Evolutionary conservation across 2,113 vertebrate species (phyloP).

Genomic region (Platycercus adscitus): DNA sequence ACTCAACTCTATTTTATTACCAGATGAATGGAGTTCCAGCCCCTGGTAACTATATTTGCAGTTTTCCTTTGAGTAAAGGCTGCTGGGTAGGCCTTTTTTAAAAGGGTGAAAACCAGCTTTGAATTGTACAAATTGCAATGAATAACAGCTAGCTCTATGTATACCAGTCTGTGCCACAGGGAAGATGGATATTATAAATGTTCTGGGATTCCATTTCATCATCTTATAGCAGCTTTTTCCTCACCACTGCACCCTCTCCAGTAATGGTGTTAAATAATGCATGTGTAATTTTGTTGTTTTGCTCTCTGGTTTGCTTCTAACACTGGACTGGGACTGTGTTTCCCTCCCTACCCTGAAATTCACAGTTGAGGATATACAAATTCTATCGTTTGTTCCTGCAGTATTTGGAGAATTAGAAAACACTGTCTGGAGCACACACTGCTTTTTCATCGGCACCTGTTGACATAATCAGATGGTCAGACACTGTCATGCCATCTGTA

Average conservation of each 20-base stretch:
- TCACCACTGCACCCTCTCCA: slow-evolving; percentile 39
- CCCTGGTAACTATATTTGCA: neutral
- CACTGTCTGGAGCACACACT: slow-evolving; percentile 31
- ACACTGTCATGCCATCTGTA: slow-evolving; percentile 47
- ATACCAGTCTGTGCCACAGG: slow-evolving; percentile 29
- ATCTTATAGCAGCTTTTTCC: slow-evolving; percentile 15
- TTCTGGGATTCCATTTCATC: slow-evolving; percentile 17
- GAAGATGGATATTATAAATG: slow-evolving; percentile 36
- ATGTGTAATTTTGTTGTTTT: slow-evolving; percentile 54
- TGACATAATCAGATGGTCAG: slow-evolving; percentile 63
- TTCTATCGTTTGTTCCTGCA: slow-evolving; percentile 16
- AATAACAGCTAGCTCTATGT: neutral
- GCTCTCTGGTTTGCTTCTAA: slow-evolving; percentile 1
- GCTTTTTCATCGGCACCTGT: slow-evolving; percentile 10
- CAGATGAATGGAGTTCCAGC: neutral
- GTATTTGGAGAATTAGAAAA: slow-evolving; percentile 33
- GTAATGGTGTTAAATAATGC: slow-evolving; percentile 65
- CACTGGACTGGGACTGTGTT: neutral
- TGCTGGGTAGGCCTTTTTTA: neutral
- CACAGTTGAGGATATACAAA: neutral
- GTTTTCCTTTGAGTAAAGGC: neutral
- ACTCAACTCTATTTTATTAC: neutral
- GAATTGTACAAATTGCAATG: slow-evolving; percentile 29
- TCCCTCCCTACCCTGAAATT: neutral
- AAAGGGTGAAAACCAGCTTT: neutral